Conservation (phyloP, 1,140 invertebrate species). For the Rhopalosiphum padi region DNA sequence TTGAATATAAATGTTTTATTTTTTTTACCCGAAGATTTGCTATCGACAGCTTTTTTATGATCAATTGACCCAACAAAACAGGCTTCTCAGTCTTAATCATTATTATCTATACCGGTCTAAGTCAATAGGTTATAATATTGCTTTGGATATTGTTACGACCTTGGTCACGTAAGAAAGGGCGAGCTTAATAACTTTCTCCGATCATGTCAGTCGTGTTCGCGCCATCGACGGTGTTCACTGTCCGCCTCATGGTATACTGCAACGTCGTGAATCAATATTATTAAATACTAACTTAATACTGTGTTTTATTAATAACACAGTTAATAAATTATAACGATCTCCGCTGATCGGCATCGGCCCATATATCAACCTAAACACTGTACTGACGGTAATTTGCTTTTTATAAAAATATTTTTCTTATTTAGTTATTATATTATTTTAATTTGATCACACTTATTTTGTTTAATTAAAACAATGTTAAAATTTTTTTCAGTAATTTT, state of each 20-base stretch:
- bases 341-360: neutral
- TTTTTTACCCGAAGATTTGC: constrained; percentile 25
- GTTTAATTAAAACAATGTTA: neutral
- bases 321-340: neutral
- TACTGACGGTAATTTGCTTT: constrained; percentile 26
- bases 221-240: constrained; percentile 36
- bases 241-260: neutral
- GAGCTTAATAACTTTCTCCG: constrained; percentile 56
- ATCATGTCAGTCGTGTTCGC: constrained; percentile 39
- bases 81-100: constrained; percentile 40
- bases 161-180: constrained; percentile 56
- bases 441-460: neutral
- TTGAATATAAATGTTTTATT: neutral
- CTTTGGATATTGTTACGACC: constrained; percentile 43
- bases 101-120: constrained; percentile 46
- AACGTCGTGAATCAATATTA: neutral
- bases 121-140: constrained; percentile 54
- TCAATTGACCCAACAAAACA: constrained; percentile 41
- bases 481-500: neutral
- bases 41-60: constrained; percentile 2
- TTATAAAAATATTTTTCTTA: neutral
- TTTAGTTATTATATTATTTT: neutral
- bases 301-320: neutral
- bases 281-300: neutral
- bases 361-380: neutral